Evolutionary conservation across 2,797 vertebrate genomes (phyloP), one percentile per base, ranked within the genome.

Genomic region (Eremophila alpestris): DNA sequence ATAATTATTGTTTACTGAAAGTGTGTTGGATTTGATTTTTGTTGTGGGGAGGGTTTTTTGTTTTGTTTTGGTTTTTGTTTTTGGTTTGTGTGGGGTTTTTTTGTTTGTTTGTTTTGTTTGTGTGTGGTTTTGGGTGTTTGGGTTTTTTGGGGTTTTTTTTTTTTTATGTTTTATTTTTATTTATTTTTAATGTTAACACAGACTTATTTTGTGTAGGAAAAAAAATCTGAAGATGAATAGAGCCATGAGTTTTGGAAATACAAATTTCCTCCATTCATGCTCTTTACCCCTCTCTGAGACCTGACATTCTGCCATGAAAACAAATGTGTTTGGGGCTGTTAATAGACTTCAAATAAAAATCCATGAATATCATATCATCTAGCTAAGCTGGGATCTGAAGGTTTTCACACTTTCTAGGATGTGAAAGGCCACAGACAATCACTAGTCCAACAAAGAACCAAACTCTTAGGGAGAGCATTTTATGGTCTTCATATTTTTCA

Each of bases 401-500:
- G 34, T 76, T 93, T 71, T 78, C 67, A 68, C 43, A 52, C 49
- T 45, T 95, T 77, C 36, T 81, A 26, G 69, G 11, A 80, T 67
- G 22, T 83, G 70, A 83, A 95, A 87, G 30, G 90, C 60, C 49
- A 85, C 0, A 71, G 36, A 55, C 68, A 93, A 62, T n/a, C 56
- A 2, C 29, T 67, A 84, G 89, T 75, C 17, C 60, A 78, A 32
- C 8, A 21, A 26, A 26, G 36, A 90, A n/a, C 20, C 9, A 55
- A 71, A 75, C 6, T 60, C 29, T 60, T 80, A 69, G 26, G 32
- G n/a, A 77, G 13, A 48, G 1, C 7, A 52, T 8, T 71, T 93
- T 75, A 65, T 67, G 29, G 65, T 73, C 16, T 90, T 81, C 29
- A 45, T 2, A 40, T 79, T 74, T 92, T 94, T 78, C 32, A 95